Conservation (phyloP, 2,113 vertebrate species). For the Pontoporia blainvillei region DNA sequence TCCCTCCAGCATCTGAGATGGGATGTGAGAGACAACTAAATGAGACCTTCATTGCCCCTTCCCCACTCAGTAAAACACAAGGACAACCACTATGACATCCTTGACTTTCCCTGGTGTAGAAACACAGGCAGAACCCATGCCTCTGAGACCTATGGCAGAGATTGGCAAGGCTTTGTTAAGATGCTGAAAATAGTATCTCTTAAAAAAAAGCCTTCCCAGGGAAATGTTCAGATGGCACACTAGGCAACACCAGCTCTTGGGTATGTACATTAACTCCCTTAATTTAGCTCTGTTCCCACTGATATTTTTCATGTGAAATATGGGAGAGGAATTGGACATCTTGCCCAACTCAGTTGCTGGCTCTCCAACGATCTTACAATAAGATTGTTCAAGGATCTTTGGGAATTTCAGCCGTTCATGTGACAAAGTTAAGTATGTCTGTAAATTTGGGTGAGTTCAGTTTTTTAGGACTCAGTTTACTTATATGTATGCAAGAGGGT, state of each 20-base stretch:
- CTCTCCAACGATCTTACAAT: neutral
- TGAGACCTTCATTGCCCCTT: no score
- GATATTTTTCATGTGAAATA: neutral
- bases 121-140: neutral
- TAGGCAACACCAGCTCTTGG: no score
- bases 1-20: neutral
- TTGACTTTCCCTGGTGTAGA: neutral
- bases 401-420: neutral
- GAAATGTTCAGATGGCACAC: neutral
- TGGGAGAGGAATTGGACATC: neutral
- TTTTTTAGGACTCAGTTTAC: neutral
- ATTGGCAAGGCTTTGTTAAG: neutral
- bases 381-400: neutral
- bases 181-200: neutral
- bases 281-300: neutral
- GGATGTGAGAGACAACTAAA: neutral
- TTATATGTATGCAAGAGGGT: neutral
- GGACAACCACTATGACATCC: neutral
- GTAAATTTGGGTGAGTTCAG: neutral
- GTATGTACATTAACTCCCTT: no score
- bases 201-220: neutral
- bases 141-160: neutral
- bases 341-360: neutral
- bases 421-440: neutral
- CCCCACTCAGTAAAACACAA: neutral